A percentile compares a stretch with the other conserved stretches of the same genome.
phyloP scores from a whole-genome alignment of 2,113 vertebrate species.

The Callionymus lyra region DNA sequence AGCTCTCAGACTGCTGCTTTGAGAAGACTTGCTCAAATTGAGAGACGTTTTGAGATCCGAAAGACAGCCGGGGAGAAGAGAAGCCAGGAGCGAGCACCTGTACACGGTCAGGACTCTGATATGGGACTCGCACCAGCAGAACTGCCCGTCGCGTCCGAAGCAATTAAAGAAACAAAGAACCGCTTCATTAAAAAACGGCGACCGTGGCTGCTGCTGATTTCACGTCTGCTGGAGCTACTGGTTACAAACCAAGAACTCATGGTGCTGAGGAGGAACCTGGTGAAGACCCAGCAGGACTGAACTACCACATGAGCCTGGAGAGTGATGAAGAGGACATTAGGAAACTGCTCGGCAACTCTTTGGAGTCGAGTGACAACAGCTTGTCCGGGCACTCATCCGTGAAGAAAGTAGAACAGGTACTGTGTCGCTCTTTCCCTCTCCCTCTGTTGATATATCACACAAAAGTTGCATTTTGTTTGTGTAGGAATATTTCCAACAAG shows the following conservation, averaged over 20 bases:
- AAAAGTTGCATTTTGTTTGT: neutral
- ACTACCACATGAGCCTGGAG: constrained; percentile 34
- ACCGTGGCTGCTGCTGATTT: neutral
- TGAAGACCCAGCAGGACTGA: neutral
- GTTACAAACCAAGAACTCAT: constrained; percentile 4
- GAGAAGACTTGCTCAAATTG: constrained; percentile 59
- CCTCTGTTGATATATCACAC: no score
- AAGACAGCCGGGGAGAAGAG: constrained; percentile 1
- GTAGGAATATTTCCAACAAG: no score
- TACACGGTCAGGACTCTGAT: neutral
- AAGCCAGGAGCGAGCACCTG: neutral
- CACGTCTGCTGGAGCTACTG: neutral
- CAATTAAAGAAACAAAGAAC: constrained; percentile 20
- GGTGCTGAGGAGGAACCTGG: neutral
- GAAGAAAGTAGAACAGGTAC: constrained; percentile 28
- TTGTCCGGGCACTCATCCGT: constrained; percentile 3
- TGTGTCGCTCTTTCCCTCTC: neutral
- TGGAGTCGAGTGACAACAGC: constrained; percentile 37
- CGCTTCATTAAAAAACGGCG: constrained; percentile 59
- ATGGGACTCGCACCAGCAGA: neutral
- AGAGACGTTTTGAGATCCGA: constrained; percentile 56
- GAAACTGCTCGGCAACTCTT: constrained; percentile 46
- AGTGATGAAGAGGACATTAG: constrained; percentile 71
- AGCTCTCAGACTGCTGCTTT: constrained; percentile 49
- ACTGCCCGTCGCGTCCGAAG: constrained; percentile 10